Evolutionary conservation across 2,797 vertebrate species (phyloP).

Genomic region (Ctenopoma kingsleyae): DNA sequence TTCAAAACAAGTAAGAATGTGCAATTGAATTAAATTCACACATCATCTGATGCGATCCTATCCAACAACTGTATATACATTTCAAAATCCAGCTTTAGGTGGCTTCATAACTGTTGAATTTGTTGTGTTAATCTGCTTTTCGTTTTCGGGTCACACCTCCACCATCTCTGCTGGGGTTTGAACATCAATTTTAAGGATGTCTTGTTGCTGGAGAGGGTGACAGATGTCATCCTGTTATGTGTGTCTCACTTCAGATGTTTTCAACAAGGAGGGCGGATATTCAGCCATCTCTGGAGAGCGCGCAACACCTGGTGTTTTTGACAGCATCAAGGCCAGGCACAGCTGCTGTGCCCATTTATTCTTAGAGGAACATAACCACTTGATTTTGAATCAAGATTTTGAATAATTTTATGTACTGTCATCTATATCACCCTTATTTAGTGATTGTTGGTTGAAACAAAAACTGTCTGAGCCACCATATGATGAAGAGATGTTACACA

Average conservation of each 20-base stretch:
- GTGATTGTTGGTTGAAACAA: slow-evolving; percentile 1
- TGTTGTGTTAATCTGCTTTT: not conserved
- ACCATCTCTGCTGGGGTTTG: slow-evolving; percentile 2
- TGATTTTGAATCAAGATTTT: slow-evolving; percentile 10
- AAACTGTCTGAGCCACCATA: slow-evolving; percentile 29
- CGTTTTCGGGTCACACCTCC: not conserved
- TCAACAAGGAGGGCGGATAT: not conserved
- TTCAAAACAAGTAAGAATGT: slow-evolving; percentile 90
- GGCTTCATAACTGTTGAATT: not conserved
- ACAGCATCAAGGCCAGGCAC: slow-evolving; percentile 6
- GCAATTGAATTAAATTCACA: not conserved
- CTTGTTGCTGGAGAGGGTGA: not conserved
- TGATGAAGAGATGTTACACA: slow-evolving; percentile 44
- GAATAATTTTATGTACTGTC: not conserved
- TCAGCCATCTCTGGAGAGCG: slow-evolving; percentile 8
- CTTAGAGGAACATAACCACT: slow-evolving; percentile 4
- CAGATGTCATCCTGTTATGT: slow-evolving; percentile 24
- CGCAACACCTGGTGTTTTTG: slow-evolving; percentile 22
- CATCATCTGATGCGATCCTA: not conserved
- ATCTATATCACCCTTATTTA: not conserved
- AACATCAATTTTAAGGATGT: not conserved
- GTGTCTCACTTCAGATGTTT: slow-evolving; percentile 29
- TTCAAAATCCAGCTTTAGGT: not conserved
- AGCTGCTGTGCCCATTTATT: slow-evolving; percentile 17
- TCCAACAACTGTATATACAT: not conserved